These are phyloP conservation scores for Menura novaehollandiae DNA, from an alignment of 2,113 vertebrate genomes.

Conservation along the genomic window DNA sequence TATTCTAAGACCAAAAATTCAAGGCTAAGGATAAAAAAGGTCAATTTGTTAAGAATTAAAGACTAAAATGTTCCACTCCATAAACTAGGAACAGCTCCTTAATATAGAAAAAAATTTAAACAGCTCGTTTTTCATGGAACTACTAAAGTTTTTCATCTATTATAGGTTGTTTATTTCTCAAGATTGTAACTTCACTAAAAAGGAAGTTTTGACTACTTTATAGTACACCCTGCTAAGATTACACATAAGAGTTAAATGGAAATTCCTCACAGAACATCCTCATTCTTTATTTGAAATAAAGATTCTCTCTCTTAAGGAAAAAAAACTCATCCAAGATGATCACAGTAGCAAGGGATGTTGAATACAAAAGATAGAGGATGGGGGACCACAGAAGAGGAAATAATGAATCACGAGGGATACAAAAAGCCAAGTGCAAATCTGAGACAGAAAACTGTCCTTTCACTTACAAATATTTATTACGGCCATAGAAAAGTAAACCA, in stretches of 20 bases:
- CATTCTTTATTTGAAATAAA: background rate
- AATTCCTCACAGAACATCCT: background rate
- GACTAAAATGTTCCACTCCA: conserved; percentile 43
- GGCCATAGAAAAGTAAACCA: background rate
- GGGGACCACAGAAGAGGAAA: background rate
- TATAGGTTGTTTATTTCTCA: background rate
- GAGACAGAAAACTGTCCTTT: background rate
- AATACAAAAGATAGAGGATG: background rate
- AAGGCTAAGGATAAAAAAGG: conserved; percentile 45
- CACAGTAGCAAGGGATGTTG: background rate
- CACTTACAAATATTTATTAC: background rate
- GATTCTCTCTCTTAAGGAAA: background rate
- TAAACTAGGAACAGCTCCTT: conserved; percentile 9
- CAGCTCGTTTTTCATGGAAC: background rate
- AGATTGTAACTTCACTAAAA: background rate
- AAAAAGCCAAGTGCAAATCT: background rate
- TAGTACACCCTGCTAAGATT: fast-evolving
- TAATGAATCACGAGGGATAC: background rate
- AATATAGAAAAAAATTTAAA: conserved; percentile 25
- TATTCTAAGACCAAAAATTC: conserved; percentile 48
- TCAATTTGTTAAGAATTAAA: conserved; percentile 49
- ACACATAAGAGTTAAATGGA: background rate
- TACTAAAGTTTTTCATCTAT: background rate
- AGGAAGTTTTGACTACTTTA: background rate
- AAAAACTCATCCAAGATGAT: background rate